These are phyloP conservation scores for Piaya cayana DNA, from an alignment of 2,113 vertebrate species.

Conservation along the genomic window DNA sequence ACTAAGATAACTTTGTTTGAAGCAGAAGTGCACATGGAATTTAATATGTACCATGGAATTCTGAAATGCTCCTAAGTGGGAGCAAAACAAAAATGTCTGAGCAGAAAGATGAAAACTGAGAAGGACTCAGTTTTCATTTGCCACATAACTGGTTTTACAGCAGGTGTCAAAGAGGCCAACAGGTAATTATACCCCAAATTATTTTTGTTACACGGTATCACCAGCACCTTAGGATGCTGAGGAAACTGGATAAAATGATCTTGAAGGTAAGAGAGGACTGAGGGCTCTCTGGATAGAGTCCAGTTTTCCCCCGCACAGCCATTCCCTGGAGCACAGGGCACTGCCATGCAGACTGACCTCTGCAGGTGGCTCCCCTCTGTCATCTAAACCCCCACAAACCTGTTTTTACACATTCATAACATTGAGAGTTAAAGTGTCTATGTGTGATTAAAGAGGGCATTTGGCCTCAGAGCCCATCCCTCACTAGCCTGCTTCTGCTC, in stretches of 20 bases:
- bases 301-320: not conserved
- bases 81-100: not conserved
- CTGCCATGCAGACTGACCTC: not conserved
- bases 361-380: not conserved
- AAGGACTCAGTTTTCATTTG: not conserved
- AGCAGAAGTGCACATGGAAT: not conserved
- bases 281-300: not conserved
- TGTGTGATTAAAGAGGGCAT: not conserved
- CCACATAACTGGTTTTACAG: not conserved
- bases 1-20: not conserved
- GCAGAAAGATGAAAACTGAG: not conserved
- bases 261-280: not conserved
- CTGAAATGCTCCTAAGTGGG: not conserved
- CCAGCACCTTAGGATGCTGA: not conserved
- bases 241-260: not conserved
- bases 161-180: not conserved
- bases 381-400: not conserved
- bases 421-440: not conserved
- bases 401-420: not conserved
- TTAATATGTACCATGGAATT: not conserved
- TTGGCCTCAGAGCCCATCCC: not conserved
- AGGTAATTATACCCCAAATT: not conserved
- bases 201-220: not conserved
- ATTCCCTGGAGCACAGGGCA: not conserved
- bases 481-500: not conserved